Evolutionary conservation across 2,888 invertebrate species (phyloP), one percentile per base, ranked within the genome.

Genomic region (Cataglyphis altisquamis): DNA sequence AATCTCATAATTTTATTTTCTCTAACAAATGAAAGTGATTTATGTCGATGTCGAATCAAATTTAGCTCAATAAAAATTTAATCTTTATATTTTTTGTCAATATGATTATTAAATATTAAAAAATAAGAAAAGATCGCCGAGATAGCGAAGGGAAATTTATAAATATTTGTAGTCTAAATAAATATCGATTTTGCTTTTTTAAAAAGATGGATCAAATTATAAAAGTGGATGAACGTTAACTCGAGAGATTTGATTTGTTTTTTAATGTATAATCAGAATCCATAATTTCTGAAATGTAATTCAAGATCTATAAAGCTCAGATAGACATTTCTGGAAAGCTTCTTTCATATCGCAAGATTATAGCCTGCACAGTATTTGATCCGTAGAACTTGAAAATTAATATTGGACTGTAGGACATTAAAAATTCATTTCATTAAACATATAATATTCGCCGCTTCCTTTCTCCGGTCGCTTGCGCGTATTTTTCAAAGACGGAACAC

Each of bases 401-500:
- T 80, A n/a, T 73, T 36, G 60, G n/a, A 78, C 62, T 80, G 45
- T 72, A 60, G 36, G 45, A 62, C 45, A 57, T 78, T 72, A 72
- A 18, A 73, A 32, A 45, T 70, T 29, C 29, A 29, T 29, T 29
- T 29, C 29, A 3, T 29, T 29, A 29, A 29, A 29, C 1, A 32
- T 45, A 67, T 66, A 41, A 41, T 10, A 21, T 67, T 18, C 29
- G 12, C 3, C 18, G 41, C 9, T 60, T 72, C 21, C 73, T 72
- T 78, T 60, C 72, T 78, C 72, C 45, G 12, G 1, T 18, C 32
- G 45, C 29, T 12, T n/a, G 21, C 18, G n/a, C 41, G 57, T 21
- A 32, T 78, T 72, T 57, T 41, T 45, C 57, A 60, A 72, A 72
- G 32, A 57, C 70, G 68, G 32, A 74, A 74, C 45, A 66, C 18